phyloP scores from a whole-genome alignment of 2,113 vertebrate species.

The Nerophis ophidion region DNA sequence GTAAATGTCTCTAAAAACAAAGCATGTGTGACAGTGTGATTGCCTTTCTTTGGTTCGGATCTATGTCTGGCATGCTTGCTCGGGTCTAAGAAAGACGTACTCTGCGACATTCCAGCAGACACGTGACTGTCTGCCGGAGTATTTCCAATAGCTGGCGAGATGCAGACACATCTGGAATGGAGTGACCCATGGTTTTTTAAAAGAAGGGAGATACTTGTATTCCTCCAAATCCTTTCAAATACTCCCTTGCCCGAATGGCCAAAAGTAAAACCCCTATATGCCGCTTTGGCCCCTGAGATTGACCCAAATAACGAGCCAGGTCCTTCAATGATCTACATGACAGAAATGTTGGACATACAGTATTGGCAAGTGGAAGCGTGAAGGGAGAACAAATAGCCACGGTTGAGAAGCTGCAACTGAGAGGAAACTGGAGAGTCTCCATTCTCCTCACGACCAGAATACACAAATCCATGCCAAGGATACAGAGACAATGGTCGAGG shows the following conservation, averaged over 20 bases:
- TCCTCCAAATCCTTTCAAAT: constrained; percentile 11
- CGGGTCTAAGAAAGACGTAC: constrained; percentile 32
- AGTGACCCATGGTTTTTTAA: constrained; percentile 49
- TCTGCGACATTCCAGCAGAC: constrained; percentile 34
- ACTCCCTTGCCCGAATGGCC: constrained; percentile 9
- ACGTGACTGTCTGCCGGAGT: constrained; percentile 22
- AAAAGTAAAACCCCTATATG: constrained; percentile 3
- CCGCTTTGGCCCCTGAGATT: not conserved
- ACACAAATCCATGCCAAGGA: constrained; percentile 28
- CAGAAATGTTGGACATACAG: not conserved
- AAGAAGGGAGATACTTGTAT: constrained; percentile 22
- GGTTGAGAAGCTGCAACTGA: constrained; percentile 26
- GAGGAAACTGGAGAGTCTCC: constrained; percentile 40
- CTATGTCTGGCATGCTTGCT: constrained; percentile 12
- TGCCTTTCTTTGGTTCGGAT: constrained; percentile 3
- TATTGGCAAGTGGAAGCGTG: constrained; percentile 27
- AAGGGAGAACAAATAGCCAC: constrained; percentile 32
- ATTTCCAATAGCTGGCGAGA: constrained; percentile 16
- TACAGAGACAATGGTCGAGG: constrained; percentile 37
- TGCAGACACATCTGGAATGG: constrained; percentile 66
- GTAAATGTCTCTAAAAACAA: no score
- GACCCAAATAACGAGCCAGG: constrained; percentile 5
- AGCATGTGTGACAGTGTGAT: constrained; percentile 4
- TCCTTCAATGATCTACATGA: not conserved
- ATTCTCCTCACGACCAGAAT: constrained; percentile 33